Percentiles rank a stretch among this genome's conserved stretches.
These are phyloP conservation scores for Notarius quadriscutis DNA, from an alignment of 2,113 vertebrate species.

Conservation along the genomic window DNA sequence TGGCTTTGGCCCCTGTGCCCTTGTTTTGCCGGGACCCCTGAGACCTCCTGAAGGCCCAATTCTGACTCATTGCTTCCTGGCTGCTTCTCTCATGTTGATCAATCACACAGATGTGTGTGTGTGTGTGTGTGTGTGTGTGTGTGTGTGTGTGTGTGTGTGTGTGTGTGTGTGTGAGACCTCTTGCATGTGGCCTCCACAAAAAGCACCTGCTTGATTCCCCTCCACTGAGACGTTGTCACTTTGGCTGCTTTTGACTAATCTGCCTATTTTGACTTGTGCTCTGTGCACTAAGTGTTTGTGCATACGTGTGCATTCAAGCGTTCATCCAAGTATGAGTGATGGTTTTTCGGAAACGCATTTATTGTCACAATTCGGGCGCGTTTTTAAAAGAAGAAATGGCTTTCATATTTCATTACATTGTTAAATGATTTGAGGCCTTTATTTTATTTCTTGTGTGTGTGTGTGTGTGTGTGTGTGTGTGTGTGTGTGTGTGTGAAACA, in stretches of 20 bases:
- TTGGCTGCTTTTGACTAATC: slow-evolving; percentile 46
- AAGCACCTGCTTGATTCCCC: slow-evolving; percentile 54
- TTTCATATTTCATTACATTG: background rate
- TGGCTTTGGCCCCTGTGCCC: slow-evolving; percentile 29
- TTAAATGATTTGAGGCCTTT: background rate
- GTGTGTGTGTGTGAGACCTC: slow-evolving; percentile 22
- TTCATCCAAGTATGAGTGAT: background rate
- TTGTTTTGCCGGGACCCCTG: slow-evolving; percentile 48
- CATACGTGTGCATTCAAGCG: slow-evolving; percentile 3
- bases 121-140: slow-evolving; percentile 31
- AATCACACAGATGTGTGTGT: slow-evolving; percentile 52
- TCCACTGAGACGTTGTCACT: slow-evolving; percentile 36
- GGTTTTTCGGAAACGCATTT: background rate
- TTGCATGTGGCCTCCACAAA: slow-evolving; percentile 45
- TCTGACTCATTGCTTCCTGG: slow-evolving; percentile 54
- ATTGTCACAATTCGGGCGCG: background rate
- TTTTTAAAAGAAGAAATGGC: background rate
- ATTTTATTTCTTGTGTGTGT: background rate
- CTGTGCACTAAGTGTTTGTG: background rate
- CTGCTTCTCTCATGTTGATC: slow-evolving; percentile 43
- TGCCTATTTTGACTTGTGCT: slow-evolving; percentile 20
- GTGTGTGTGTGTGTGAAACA: background rate
- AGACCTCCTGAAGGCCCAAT: slow-evolving; percentile 33
- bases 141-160: slow-evolving; percentile 43
- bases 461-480: background rate